Evolutionary conservation across 2,113 vertebrate genomes (phyloP), one percentile per base, ranked within the genome.

Genomic region (Scartelaos histophorus): DNA sequence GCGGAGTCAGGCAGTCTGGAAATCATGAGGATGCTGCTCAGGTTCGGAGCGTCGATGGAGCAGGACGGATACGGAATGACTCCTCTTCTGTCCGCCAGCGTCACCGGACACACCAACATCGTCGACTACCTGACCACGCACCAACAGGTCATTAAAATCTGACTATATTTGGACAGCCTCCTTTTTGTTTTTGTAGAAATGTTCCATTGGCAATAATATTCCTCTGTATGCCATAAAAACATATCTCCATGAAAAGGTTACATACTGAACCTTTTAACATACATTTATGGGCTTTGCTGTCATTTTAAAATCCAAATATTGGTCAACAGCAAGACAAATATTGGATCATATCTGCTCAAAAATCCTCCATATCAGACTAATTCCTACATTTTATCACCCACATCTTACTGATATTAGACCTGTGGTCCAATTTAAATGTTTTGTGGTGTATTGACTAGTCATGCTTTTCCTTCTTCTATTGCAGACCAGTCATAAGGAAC

Each of bases 1-100:
- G 98, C 98, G 0, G 98, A 99, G 88, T 99, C 98, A n/a, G 98
- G 98, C 78, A 99, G 98, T 85, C 74, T 99, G 82, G 98, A 99
- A 85, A 99, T 99, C 79, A 98, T 99, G 97, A 95, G 95, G 87
- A 96, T 98, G 96, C 94, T 99, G 75, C 94, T 99, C 21, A 96
- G 97, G 80, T 98, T 95, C n/a, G 95, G 95, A 56, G 97, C 98
- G 53, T 94, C 94, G 72, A 99, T 99, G 98, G 98, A 99, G 88
- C 96, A 95, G 80, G 98, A 99, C 5, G 97, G 97, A 24, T 99
- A 99, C 22, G 95, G 98, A 57, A 99, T 99, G 98, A 99, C 98
- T 3, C 98, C 98, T 0, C 93, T 99, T 80, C 94, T 99, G 15
- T 99, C 98, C 13, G 98, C 98, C 78, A 99, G 97, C 24, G 97